Conservation (phyloP, 2,797 vertebrate genomes). For the Avahi laniger region DNA sequence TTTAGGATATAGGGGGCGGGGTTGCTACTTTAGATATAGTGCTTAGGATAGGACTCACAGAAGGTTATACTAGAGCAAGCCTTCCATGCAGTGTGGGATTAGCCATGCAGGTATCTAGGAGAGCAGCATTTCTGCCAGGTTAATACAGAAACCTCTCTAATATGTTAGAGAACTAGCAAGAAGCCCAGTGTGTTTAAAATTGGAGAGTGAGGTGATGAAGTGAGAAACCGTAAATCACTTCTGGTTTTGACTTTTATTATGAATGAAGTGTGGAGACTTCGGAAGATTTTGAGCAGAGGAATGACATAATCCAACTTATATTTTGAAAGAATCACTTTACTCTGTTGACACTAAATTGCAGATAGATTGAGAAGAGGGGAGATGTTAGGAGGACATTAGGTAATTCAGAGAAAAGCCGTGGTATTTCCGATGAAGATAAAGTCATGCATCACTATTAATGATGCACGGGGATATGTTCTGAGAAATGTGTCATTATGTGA, state of each 20-base stretch:
- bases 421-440: neutral
- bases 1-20: accelerated
- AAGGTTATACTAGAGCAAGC: accelerated
- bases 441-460: neutral
- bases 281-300: neutral
- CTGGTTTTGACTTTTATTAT: neutral
- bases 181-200: neutral
- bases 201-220: neutral
- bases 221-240: neutral
- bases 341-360: neutral
- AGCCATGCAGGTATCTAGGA: too few species aligned
- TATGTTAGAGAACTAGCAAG: accelerated
- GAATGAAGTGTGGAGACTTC: neutral
- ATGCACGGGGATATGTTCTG: neutral
- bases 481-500: neutral
- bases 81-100: neutral
- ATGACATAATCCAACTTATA: neutral
- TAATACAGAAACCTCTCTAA: neutral
- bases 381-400: neutral
- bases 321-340: neutral
- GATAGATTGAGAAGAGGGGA: neutral
- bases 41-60: neutral
- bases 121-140: neutral
- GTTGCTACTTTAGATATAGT: neutral
- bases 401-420: neutral